These are phyloP conservation scores for Ornithoptera priamus DNA, from an alignment of 2,888 invertebrate species.

Conservation along the genomic window DNA sequence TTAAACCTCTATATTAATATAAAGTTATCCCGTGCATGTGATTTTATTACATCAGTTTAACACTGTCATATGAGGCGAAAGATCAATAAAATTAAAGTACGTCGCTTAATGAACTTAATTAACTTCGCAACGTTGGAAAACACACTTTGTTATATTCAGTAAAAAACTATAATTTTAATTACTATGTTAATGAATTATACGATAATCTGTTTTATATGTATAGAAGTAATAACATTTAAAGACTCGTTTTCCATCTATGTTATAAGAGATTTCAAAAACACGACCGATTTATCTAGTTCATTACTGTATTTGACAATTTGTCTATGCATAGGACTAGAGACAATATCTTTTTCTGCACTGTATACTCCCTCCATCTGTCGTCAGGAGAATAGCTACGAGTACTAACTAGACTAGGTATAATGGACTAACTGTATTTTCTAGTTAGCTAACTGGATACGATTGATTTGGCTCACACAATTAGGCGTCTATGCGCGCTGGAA, in stretches of 20 bases:
- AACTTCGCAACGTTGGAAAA: neutral
- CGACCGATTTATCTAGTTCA: too few species aligned
- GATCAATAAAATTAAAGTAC: neutral
- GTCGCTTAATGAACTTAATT: neutral
- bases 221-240: neutral
- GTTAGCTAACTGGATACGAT: neutral
- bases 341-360: too few species aligned
- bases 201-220: neutral
- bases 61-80: slow-evolving; percentile 1
- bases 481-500: too few species aligned
- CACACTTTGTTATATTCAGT: neutral
- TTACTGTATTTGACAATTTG: too few species aligned
- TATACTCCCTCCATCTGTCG: too few species aligned
- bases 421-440: neutral
- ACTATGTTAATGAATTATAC: neutral
- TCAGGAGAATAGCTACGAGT: too few species aligned
- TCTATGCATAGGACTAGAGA: too few species aligned
- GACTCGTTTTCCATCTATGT: too few species aligned
- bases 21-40: neutral
- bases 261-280: too few species aligned
- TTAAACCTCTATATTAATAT: neutral
- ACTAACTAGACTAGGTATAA: too few species aligned
- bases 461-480: too few species aligned
- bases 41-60: neutral
- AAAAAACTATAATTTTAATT: neutral